phyloP scores from a whole-genome alignment of 2,888 invertebrate genomes.

The Clepsis dumicolana region DNA sequence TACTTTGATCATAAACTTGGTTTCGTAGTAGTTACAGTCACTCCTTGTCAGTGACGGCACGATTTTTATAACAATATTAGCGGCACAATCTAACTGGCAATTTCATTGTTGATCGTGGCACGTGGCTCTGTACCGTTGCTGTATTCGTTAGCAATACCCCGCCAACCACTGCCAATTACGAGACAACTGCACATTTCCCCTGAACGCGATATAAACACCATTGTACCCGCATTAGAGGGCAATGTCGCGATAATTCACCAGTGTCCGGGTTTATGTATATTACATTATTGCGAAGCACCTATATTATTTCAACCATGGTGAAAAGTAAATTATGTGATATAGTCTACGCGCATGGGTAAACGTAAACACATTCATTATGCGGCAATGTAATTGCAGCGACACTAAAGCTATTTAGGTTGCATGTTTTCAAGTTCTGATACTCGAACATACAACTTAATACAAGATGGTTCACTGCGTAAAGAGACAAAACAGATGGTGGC shows the following conservation, averaged over 20 bases:
- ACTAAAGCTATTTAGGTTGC: constrained; percentile 16
- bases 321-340: constrained; percentile 32
- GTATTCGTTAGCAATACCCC: constrained; percentile 21
- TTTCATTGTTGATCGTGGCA: constrained; percentile 19
- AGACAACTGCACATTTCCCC: constrained; percentile 24
- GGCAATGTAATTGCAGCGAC: constrained; percentile 15
- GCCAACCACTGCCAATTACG: constrained; percentile 27
- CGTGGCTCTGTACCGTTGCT: constrained; percentile 30
- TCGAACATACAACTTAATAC: not conserved
- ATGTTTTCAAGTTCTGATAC: constrained; percentile 10
- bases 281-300: constrained; percentile 29
- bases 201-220: constrained; percentile 18
- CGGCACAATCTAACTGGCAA: constrained; percentile 23
- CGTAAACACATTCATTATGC: constrained; percentile 25
- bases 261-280: constrained; percentile 24
- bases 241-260: constrained; percentile 60
- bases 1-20: not conserved
- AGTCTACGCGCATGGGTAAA: constrained; percentile 18
- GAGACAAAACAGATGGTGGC: constrained; percentile 10
- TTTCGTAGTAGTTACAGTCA: not conserved
- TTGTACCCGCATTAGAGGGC: constrained; percentile 61
- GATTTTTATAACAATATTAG: constrained; percentile 26
- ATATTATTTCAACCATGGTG: constrained; percentile 28
- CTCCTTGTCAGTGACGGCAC: constrained; percentile 35
- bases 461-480: constrained; percentile 6